These are phyloP conservation scores for Calameuta idolon DNA, from an alignment of 2,888 invertebrate genomes.

Conservation along the genomic window DNA sequence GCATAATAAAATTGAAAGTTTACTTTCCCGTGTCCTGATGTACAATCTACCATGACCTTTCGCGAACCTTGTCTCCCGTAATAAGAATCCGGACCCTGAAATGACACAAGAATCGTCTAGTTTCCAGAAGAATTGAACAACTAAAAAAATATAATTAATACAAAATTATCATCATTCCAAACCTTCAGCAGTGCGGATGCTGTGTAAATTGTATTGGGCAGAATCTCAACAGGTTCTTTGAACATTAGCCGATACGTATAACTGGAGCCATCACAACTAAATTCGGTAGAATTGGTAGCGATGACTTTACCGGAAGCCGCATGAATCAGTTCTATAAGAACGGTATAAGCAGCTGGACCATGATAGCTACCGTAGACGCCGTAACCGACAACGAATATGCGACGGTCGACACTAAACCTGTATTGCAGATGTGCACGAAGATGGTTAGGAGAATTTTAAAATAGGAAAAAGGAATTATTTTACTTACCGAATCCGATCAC, in stretches of 20 bases:
- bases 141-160: background rate
- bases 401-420: constrained; percentile 83
- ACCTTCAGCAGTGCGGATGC: constrained; percentile 85
- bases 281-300: constrained; percentile 81
- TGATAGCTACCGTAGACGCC: constrained; percentile 87
- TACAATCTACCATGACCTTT: constrained; percentile 80
- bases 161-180: constrained; percentile 26
- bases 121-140: background rate
- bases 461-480: constrained; percentile 6
- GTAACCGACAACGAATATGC: constrained; percentile 86
- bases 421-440: constrained; percentile 28
- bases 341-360: constrained; percentile 82
- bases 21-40: constrained; percentile 80
- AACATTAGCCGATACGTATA: constrained; percentile 85
- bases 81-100: constrained; percentile 86
- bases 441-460: background rate
- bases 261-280: constrained; percentile 83
- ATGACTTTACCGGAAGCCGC: constrained; percentile 80
- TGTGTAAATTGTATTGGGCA: constrained; percentile 82
- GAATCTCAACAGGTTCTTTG: constrained; percentile 85
- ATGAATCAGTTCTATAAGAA: constrained; percentile 82
- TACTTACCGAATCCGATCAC: constrained; percentile 78
- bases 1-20: constrained; percentile 87
- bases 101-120: constrained; percentile 20
- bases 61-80: constrained; percentile 86